A percentile compares a stretch with the other conserved stretches of the same genome.
These are phyloP conservation scores for Digitonthophagus gazella DNA, from an alignment of 2,888 invertebrate species.

Conservation along the genomic window DNA sequence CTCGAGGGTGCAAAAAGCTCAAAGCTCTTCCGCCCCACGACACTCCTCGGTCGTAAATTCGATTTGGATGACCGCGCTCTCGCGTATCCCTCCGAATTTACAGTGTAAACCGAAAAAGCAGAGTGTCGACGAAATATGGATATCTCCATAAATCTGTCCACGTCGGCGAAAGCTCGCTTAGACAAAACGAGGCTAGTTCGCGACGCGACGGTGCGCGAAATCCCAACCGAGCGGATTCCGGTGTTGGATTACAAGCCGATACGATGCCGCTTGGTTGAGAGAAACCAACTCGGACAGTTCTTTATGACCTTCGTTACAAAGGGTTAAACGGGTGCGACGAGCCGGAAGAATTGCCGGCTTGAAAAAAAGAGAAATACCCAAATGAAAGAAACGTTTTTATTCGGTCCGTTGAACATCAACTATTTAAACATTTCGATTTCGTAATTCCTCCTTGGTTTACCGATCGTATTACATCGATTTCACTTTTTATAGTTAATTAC, in stretches of 20 bases:
- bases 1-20: conserved; percentile 29
- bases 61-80: conserved; percentile 48
- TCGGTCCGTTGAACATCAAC: background rate
- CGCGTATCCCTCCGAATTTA: conserved; percentile 26
- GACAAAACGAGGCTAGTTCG: background rate
- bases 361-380: background rate
- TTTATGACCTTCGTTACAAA: background rate
- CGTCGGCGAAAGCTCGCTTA: background rate
- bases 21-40: conserved; percentile 37
- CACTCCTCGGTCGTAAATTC: conserved; percentile 47
- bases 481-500: background rate
- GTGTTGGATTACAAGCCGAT: background rate
- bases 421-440: too few relatives aligned
- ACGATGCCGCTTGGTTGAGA: background rate
- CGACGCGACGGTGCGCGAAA: background rate
- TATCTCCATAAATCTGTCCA: background rate
- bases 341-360: background rate
- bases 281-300: background rate
- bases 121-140: background rate
- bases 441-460: too few relatives aligned
- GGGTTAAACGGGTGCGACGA: background rate
- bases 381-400: background rate
- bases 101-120: conserved; percentile 14
- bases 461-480: too few relatives aligned
- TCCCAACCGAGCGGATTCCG: background rate